Base-by-base conservation (phyloP, 2,888 invertebrate species). In the Euzophera pinguis region DNA sequence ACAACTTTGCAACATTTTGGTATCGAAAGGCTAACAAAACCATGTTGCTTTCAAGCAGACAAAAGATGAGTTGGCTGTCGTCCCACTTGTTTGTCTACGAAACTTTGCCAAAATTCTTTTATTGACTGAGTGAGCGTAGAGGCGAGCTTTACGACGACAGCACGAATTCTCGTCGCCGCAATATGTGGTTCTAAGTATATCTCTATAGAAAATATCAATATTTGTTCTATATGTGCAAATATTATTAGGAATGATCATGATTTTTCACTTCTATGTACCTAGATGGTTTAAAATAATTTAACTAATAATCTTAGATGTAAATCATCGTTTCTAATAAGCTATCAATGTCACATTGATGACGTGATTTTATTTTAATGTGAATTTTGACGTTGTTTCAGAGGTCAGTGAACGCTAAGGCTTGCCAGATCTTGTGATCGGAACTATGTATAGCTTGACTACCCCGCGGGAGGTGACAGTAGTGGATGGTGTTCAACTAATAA, bases 401-500 rank as follows among this genome's bases (percentile, higher is more conserved):
- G 86, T 90, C 89, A 86, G 74, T 86, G 89, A 88, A 88, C 89
- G 87, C 75, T 64, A 72, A 75, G 78, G 84, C 85, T 84, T 76
- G 84, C 84, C 84, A 88, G 87, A 86, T 79, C 84, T 78, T 74
- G 76, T 76, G 85, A 84, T 82, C 76, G 73, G 73, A 78, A 81
- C 89, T 88, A 88, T 87, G 89, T 88, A 84, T 90, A 90, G 87
- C 79, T 69, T 69, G 77, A 80, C 84, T 84, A 86, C 88, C 88
- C 87, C 73, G 88, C 89, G 88, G 89, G 89, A 90, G 89, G 89
- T 88, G 89, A 88, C 89, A 87, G 87, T 87, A 88, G 89, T 90
- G 82, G 88, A 88, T 87, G 88, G 84, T 84, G 82, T 78, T 69
- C 75, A 68, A 87, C 88, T 88, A 90, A 87, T 89, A 88, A 87